A percentile compares a stretch with the other conserved stretches of the same genome.
Conservation (phyloP, 2,888 invertebrate genomes). For the Dinocampus coccinellae region DNA sequence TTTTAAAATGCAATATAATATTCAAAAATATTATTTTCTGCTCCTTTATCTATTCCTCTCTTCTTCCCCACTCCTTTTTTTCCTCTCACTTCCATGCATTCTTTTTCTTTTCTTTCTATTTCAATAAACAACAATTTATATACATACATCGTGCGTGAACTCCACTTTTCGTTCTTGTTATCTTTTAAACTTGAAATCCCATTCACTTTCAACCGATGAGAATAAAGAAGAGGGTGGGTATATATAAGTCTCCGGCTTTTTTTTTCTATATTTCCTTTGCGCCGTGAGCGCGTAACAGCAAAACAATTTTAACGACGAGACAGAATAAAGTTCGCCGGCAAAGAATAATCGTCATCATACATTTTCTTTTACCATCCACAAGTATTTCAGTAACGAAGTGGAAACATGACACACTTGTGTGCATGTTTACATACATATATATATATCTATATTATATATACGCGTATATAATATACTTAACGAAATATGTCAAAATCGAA, state of each 20-base stretch:
- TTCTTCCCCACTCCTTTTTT: too few species aligned
- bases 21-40: too few species aligned
- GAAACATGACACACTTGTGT: conserved; percentile 34
- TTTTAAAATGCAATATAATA: too few species aligned
- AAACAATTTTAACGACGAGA: conserved; percentile 45
- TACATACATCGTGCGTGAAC: conserved; percentile 10
- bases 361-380: conserved; percentile 23
- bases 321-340: conserved; percentile 26
- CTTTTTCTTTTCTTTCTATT: background rate
- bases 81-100: too few species aligned
- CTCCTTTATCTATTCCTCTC: too few species aligned
- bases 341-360: conserved; percentile 28
- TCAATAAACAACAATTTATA: conserved; percentile 11
- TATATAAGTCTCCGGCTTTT: conserved; percentile 7
- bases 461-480: background rate
- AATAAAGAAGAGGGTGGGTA: background rate
- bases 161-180: conserved; percentile 34
- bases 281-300: conserved; percentile 34
- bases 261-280: conserved; percentile 23
- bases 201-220: conserved; percentile 15
- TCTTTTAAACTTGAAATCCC: conserved; percentile 29
- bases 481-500: conserved; percentile 7
- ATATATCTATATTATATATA: background rate
- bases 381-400: conserved; percentile 42
- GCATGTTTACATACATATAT: background rate